Conservation (phyloP, 2,113 vertebrate species). For the Planiliza haematocheilus region DNA sequence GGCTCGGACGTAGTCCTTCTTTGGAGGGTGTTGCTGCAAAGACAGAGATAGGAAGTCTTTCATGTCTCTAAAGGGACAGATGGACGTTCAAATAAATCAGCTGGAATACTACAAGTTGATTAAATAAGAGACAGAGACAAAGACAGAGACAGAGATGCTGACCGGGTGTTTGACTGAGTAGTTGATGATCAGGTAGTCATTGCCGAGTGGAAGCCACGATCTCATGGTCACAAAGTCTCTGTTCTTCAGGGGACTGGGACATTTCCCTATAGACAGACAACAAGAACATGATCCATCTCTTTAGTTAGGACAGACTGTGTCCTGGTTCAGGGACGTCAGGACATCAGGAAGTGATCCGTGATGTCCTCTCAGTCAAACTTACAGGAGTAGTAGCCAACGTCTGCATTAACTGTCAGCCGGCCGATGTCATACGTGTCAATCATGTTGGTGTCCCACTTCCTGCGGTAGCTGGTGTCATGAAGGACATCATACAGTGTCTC, state of each 20-base stretch:
- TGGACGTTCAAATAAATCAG: no score
- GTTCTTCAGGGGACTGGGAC: slow-evolving; percentile 89
- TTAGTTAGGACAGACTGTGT: no score
- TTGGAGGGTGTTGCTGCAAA: slow-evolving; percentile 88
- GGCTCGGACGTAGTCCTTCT: slow-evolving; percentile 89
- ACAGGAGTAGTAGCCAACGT: slow-evolving; percentile 95
- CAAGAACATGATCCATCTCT: no score
- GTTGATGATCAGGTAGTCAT: slow-evolving; percentile 92
- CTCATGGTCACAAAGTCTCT: slow-evolving; percentile 90
- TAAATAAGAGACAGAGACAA: no score
- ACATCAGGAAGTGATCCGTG: no score
- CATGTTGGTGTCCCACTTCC: slow-evolving; percentile 93
- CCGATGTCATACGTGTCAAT: slow-evolving; percentile 93
- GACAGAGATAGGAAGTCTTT: slow-evolving; percentile 1
- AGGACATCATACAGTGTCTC: slow-evolving; percentile 91
- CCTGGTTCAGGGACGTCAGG: no score
- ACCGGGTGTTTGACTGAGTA: slow-evolving; percentile 87
- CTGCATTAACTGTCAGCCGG: slow-evolving; percentile 88
- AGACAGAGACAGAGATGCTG: slow-evolving; percentile 1
- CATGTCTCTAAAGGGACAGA: no score
- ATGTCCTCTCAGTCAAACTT: slow-evolving; percentile 54
- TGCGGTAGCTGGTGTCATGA: slow-evolving; percentile 90
- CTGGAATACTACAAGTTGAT: no score
- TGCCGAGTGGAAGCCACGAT: slow-evolving; percentile 90
- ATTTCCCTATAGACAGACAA: slow-evolving; percentile 73